Evolutionary conservation across 1,140 invertebrate species (phyloP).

Genomic region (Leptopilina boulardi): DNA sequence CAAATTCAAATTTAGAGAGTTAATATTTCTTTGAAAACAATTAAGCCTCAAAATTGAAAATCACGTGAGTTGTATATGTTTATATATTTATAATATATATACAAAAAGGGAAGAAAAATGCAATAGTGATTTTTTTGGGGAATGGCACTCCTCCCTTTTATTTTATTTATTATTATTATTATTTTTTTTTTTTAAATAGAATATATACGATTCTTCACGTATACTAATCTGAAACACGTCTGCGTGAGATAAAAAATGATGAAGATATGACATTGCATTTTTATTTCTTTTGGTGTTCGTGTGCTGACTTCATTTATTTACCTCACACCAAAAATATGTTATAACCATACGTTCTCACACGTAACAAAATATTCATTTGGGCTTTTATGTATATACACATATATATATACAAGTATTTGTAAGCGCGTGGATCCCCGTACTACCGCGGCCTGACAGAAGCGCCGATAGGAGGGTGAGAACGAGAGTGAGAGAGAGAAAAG

Average conservation of each 20-base stretch:
- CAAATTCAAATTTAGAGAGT: too few relatives aligned
- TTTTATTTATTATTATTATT: too few relatives aligned
- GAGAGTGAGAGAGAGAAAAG: neutral
- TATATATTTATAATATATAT: too few relatives aligned
- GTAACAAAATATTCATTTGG: constrained; percentile 14
- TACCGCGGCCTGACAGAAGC: neutral
- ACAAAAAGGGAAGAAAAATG: too few relatives aligned
- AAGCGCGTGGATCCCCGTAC: neutral
- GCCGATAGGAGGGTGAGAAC: constrained; percentile 26
- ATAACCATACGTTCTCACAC: constrained; percentile 23
- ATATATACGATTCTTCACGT: neutral
- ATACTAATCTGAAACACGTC: constrained; percentile 20
- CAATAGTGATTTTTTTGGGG: too few relatives aligned
- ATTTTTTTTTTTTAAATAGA: neutral
- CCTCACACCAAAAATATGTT: neutral
- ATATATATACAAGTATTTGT: neutral
- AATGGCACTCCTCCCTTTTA: too few relatives aligned
- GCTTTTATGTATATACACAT: neutral
- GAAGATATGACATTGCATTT: constrained; percentile 25
- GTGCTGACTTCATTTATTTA: constrained; percentile 5
- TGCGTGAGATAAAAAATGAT: constrained; percentile 19
- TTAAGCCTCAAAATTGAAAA: too few relatives aligned
- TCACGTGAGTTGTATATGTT: too few relatives aligned
- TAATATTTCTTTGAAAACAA: too few relatives aligned
- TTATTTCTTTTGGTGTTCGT: constrained; percentile 2